Base-by-base conservation (phyloP, 2,797 vertebrate genomes). In the Chrysocyon brachyurus region DNA sequence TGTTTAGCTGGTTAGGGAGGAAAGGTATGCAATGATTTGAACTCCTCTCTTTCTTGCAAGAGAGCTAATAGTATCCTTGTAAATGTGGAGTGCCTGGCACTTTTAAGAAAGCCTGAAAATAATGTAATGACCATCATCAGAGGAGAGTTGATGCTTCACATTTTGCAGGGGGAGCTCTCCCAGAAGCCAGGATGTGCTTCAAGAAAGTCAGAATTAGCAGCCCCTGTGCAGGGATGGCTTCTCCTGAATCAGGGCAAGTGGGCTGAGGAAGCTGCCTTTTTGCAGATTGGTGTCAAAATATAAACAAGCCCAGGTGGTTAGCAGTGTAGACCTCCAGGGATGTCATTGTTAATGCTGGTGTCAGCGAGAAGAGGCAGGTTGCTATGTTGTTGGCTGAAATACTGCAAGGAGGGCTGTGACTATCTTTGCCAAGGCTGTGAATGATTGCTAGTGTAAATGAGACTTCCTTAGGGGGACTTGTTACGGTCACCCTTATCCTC, bases 71-170 rank as follows among this genome's bases (percentile, higher is more conserved):
- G 68, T 22, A 36, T 54, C 19, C 31, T 73, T 49, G 2, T 92
- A 78, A 90, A 84, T 72, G 63, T 75, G 66, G 75, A 56, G 57
- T 82, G 66, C 16, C 83, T 59, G 49, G 66, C 57, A 72, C 73
- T 78, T 97, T 57, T 54, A 73, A 56, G 91, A 96, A 93, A 63
- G 49, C 75, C 49, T 78, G 28, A 49, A 54, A 72, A 49, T 68
- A 52, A 11, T 12, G 26, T 26, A 56, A 26, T 56, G 17, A 33
- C 57, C 59, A 15, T 21, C 36, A 3, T 64, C 75, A 54, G 33
- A 36, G 94, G 57, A 26, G 22, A 77, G 46, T 33, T 3, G 77
- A 81, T 61, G 40, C 16, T 57, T 78, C 5, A 33, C 36, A 59
- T 78, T 57, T 36, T 77, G 1, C 11, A 1, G 40, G 49, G 26